phyloP scores from a whole-genome alignment of 2,113 vertebrate species.

The Rattus rattus region DNA sequence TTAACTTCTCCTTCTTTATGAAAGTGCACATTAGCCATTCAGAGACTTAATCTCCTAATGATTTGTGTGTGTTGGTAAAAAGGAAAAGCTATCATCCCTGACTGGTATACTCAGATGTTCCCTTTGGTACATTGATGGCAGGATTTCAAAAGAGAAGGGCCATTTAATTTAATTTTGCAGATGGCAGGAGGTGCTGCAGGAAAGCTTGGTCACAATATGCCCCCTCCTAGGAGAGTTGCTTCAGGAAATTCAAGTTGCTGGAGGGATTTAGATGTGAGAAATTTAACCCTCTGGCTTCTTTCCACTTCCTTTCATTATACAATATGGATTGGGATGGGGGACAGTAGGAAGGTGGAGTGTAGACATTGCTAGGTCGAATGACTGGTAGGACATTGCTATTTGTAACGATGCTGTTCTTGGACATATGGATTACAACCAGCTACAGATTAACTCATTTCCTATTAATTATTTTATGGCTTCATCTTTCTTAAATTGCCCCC shows the following conservation, averaged over 20 bases:
- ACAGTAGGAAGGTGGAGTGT: not conserved
- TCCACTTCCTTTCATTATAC: slow-evolving; percentile 22
- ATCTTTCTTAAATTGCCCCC: slow-evolving; percentile 61
- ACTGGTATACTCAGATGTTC: slow-evolving; percentile 75
- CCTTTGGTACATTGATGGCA: slow-evolving; percentile 75
- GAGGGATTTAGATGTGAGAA: slow-evolving; percentile 59
- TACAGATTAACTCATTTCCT: slow-evolving; percentile 67
- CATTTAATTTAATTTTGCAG: slow-evolving; percentile 83
- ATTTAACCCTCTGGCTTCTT: slow-evolving; percentile 43
- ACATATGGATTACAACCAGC: slow-evolving; percentile 66
- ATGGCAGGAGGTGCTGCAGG: slow-evolving; percentile 69
- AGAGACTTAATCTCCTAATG: slow-evolving; percentile 80
- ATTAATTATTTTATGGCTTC: slow-evolving; percentile 75
- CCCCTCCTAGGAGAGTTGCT: slow-evolving; percentile 71
- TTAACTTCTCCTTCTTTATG: slow-evolving; percentile 78
- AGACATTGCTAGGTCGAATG: slow-evolving; percentile 52
- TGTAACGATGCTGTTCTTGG: not conserved
- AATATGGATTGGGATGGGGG: not conserved
- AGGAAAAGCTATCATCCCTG: slow-evolving; percentile 68
- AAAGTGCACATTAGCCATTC: slow-evolving; percentile 77
- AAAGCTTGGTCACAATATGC: slow-evolving; percentile 75
- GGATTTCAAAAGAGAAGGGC: slow-evolving; percentile 70
- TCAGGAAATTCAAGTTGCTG: slow-evolving; percentile 59
- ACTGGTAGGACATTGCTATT: slow-evolving; percentile 6
- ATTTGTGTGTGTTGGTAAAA: slow-evolving; percentile 78